Evolutionary conservation across 2,797 vertebrate species (phyloP), one percentile per base, ranked within the genome.

Genomic region (Enteromius trimaculatus): DNA sequence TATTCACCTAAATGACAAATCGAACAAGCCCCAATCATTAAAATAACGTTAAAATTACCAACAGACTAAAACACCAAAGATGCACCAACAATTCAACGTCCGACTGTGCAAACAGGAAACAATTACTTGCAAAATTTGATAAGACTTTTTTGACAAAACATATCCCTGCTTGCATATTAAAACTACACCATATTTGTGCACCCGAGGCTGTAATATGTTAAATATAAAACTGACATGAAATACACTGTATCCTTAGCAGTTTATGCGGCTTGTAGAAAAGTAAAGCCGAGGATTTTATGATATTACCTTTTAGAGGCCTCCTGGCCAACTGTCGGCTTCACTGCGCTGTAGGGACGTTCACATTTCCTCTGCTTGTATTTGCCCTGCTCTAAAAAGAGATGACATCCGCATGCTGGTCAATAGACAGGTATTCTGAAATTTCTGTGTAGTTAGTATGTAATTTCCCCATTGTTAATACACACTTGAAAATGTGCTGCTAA

Each of bases 291-390:
- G 16, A 6, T 17, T 51, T 16, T 72, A 79, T 71, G 55, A 65
- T 7, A 26, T 68, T 93, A 95, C 95, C 95, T 95, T 92, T 92
- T 93, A 77, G 92, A 89, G 92, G 90, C 92, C 62, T 87, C 91
- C 87, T 72, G 89, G 89, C 89, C 91, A 87, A 90, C 92, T 87
- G 87, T 91, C 90, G 92, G 92, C 93, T 93, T 92, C 58, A 90
- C 89, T 86, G 89, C 85, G 70, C 87, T 91, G 88, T 89, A 87
- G 83, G 90, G 90, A 69, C 90, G 91, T 90, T 95, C 92, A 94
- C 95, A 95, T 95, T 92, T 95, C 93, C 93, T 94, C 90, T 93
- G 93, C 91, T 94, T 94, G 72, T 92, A 93, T 89, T 93, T 94
- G 88, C 94, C 94, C 87, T 93, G 92, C 90, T 95, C 94, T 95